Percentiles rank a stretch among this genome's conserved stretches.
Conservation (phyloP, 1,140 invertebrate species). For the Prorops nasuta region DNA sequence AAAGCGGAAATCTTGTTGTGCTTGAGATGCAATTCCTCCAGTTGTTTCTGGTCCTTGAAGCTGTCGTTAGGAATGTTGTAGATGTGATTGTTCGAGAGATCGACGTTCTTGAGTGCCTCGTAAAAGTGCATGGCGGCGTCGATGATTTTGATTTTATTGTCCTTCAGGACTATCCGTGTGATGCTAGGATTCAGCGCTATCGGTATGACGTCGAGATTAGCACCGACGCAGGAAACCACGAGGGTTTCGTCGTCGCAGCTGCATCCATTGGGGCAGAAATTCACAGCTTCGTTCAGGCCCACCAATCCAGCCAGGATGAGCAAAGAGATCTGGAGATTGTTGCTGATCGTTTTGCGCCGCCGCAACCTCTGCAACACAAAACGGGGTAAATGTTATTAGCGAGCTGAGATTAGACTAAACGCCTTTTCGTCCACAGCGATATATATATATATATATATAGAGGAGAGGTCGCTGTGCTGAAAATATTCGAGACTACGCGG, state of each 20-base stretch:
- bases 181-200: slow-evolving; percentile 89
- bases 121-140: slow-evolving; percentile 84
- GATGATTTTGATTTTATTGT: slow-evolving; percentile 83
- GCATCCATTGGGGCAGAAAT: slow-evolving; percentile 76
- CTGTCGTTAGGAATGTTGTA: slow-evolving; percentile 74
- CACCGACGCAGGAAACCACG: slow-evolving; percentile 81
- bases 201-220: slow-evolving; percentile 83
- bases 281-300: slow-evolving; percentile 44
- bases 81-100: slow-evolving; percentile 81
- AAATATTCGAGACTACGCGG: too few relatives aligned
- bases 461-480: too few relatives aligned
- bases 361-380: slow-evolving; percentile 18
- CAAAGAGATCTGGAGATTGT: too few relatives aligned
- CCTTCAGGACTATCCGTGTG: slow-evolving; percentile 76
- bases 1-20: slow-evolving; percentile 82
- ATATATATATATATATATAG: too few relatives aligned
- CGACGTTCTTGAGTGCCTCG: slow-evolving; percentile 76
- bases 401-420: neutral
- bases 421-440: too few relatives aligned
- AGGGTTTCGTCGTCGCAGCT: slow-evolving; percentile 85
- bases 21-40: slow-evolving; percentile 79
- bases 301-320: slow-evolving; percentile 40
- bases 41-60: slow-evolving; percentile 76
- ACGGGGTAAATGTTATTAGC: neutral
- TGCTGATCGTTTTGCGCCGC: slow-evolving; percentile 33